Evolutionary conservation across 2,888 invertebrate species (phyloP).

Genomic region (Entomobrya multifasciata): DNA sequence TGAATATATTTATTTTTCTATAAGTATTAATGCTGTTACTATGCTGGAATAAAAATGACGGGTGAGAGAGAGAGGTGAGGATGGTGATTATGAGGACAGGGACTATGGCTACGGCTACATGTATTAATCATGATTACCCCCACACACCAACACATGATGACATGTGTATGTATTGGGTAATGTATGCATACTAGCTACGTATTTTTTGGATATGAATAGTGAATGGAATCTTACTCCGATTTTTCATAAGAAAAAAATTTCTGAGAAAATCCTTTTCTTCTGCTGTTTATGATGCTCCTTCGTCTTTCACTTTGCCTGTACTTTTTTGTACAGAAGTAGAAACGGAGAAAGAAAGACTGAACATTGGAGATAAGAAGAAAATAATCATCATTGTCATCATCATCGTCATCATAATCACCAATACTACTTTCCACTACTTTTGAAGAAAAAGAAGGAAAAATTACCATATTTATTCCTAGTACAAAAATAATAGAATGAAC

Average conservation of each 20-base stretch:
- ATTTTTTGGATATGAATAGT: neutral
- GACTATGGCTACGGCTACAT: neutral
- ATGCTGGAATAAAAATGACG: too few relatives aligned
- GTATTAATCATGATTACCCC: conserved; percentile 36
- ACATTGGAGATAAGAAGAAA: neutral
- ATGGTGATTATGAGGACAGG: too few relatives aligned
- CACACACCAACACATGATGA: neutral
- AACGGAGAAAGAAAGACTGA: neutral
- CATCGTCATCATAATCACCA: neutral
- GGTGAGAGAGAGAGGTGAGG: too few relatives aligned
- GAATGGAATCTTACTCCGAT: too few relatives aligned
- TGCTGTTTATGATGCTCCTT: neutral
- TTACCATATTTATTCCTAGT: neutral
- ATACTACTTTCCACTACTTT: too few relatives aligned
- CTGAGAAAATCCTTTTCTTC: conserved; percentile 7
- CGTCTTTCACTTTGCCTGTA: neutral
- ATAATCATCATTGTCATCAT: neutral
- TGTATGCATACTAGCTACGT: conserved; percentile 6
- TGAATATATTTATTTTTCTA: conserved; percentile 30
- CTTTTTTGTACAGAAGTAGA: neutral
- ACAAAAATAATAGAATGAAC: neutral
- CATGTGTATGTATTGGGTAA: neutral
- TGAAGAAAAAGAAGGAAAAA: neutral
- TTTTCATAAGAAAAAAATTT: neutral
- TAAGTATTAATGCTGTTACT: conserved; percentile 7